A percentile compares a stretch with the other conserved stretches of the same genome.
phyloP scores from a whole-genome alignment of 2,888 invertebrate species.

The Apodemia hepburni region DNA sequence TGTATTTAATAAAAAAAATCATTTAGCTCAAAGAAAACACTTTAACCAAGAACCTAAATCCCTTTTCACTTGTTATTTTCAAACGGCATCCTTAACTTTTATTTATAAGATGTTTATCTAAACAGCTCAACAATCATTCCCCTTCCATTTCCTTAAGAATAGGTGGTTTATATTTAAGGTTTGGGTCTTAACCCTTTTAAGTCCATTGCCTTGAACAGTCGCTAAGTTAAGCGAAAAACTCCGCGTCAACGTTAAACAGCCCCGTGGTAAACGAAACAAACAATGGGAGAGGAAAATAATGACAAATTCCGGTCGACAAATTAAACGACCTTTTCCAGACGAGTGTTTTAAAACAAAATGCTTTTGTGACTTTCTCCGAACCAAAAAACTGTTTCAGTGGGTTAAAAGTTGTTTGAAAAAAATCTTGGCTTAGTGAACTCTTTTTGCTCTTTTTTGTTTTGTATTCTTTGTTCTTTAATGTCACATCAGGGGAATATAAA shows the following conservation, averaged over 20 bases:
- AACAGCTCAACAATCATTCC: conserved; percentile 25
- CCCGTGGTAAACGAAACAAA: conserved; percentile 74
- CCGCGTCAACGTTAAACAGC: conserved; percentile 70
- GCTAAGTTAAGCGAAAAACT: conserved; percentile 69
- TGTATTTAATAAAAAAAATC: not conserved
- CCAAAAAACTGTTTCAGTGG: conserved; percentile 15
- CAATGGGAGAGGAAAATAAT: conserved; percentile 70
- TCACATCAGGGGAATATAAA: not conserved
- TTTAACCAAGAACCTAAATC: not conserved
- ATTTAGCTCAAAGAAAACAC: conserved; percentile 3
- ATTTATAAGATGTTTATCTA: conserved; percentile 29
- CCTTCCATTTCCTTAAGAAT: conserved; percentile 41
- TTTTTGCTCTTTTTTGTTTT: conserved; percentile 8
- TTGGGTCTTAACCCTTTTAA: conserved; percentile 64
- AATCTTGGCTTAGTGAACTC: not conserved
- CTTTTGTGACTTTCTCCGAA: conserved; percentile 32
- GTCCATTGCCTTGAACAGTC: conserved; percentile 56
- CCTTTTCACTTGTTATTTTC: not conserved
- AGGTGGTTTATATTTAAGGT: conserved; percentile 62
- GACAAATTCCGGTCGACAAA: conserved; percentile 74
- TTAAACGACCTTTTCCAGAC: conserved; percentile 69
- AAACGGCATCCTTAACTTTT: not conserved
- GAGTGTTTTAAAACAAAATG: conserved; percentile 61
- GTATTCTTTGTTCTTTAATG: not conserved
- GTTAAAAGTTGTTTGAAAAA: conserved; percentile 8